Evolutionary conservation across 2,797 vertebrate genomes (phyloP).

Genomic region (Syngnathus rostellatus): DNA sequence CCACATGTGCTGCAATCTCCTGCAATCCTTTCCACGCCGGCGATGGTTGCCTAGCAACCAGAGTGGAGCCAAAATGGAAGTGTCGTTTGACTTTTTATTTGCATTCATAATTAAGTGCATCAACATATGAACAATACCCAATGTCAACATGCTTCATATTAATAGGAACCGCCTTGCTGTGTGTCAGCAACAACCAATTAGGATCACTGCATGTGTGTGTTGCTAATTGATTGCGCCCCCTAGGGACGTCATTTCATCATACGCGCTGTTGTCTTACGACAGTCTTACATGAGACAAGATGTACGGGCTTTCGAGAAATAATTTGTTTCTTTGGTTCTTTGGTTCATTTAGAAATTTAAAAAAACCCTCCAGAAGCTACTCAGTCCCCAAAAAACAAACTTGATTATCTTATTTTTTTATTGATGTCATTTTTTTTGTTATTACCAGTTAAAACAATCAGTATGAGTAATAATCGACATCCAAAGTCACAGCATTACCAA

Average conservation of each 20-base stretch:
- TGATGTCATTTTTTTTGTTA: not conserved
- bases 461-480: not conserved
- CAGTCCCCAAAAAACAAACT: not conserved
- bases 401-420: not conserved
- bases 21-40: conserved; percentile 69
- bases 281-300: conserved; percentile 49
- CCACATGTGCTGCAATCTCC: conserved; percentile 69
- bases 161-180: not conserved
- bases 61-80: conserved; percentile 26
- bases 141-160: not conserved
- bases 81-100: conserved; percentile 4
- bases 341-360: not conserved
- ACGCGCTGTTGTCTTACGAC: conserved; percentile 65
- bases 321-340: conserved; percentile 3
- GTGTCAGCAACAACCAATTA: not conserved
- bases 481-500: not conserved
- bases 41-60: conserved; percentile 65
- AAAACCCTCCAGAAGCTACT: too few species aligned
- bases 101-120: not conserved
- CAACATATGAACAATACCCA: not conserved
- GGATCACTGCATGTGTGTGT: not conserved
- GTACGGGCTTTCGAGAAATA: conserved; percentile 34
- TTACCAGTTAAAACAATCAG: not conserved
- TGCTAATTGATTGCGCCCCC: conserved; percentile 70
- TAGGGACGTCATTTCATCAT: conserved; percentile 71